Evolutionary conservation across 2,888 invertebrate genomes (phyloP), one percentile per base, ranked within the genome.

Genomic region (Nasonia oneida): DNA sequence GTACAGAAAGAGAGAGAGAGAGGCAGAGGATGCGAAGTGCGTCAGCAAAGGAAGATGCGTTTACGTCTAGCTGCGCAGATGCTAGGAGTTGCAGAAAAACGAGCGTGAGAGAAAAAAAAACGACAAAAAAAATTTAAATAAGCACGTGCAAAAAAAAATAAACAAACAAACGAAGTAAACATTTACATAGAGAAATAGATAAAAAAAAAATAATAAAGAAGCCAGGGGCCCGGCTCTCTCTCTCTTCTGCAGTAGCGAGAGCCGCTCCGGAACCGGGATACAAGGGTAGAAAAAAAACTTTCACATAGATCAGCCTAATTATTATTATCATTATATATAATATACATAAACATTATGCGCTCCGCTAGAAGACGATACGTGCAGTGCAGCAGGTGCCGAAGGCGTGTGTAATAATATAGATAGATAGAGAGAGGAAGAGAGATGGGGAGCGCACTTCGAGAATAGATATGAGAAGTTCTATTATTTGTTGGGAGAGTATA

Each of bases 401-500:
- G 23, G 42, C 8, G 61, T 50, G 50, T 23, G 39, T n/a, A 77
- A 61, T 42, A 37, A 33, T 61, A 70, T 73, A 42, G n/a, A 37
- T 33, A 29, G 1, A 29, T 29, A 29, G 29, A 1, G 29, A 29
- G 29, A 29, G 29, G 1, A 29, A 29, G 70, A 29, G 71, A 18
- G 42, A 42, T 5, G 47, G 53, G 71, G 83, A 23, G 83, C 75
- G 82, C 47, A 79, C 23, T 74, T 78, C 50, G 53, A 79, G 29
- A 14, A 82, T 82, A 85, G 61, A 85, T 70, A 15, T 8, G 47
- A 83, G 76, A 86, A 81, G 74, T 87, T 91, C 89, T 92, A 92
- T 92, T 91, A 92, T 92, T 93, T 92, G 93, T 93, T 93, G 92
- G 92, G 90, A 92, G 92, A 92, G 90, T 90, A 85, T 91, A 92